phyloP scores from a whole-genome alignment of 2,113 vertebrate species.

The Daubentonia madagascariensis region DNA sequence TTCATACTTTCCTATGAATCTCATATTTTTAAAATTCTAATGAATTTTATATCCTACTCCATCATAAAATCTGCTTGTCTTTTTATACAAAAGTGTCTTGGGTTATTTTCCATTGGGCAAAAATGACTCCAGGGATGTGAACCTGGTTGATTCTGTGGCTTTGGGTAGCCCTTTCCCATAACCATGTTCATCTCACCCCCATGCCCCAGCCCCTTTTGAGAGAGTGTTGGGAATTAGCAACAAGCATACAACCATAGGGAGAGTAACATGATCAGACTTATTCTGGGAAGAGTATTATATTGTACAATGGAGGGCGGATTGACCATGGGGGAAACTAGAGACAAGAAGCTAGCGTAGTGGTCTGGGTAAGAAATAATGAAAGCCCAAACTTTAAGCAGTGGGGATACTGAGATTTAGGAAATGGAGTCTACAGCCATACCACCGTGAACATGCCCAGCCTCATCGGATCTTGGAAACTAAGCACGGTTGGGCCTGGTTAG shows the following conservation, averaged over 20 bases:
- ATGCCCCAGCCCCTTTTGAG: too few relatives aligned
- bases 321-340: neutral
- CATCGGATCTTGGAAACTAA: too few relatives aligned
- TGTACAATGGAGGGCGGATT: neutral
- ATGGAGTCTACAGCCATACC: too few relatives aligned
- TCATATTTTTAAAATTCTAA: neutral
- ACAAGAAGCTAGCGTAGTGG: neutral
- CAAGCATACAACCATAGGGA: neutral
- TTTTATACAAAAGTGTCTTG: neutral
- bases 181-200: fast-evolving
- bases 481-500: too few relatives aligned
- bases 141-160: neutral
- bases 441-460: too few relatives aligned
- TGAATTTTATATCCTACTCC: neutral
- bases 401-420: neutral
- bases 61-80: neutral
- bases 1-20: neutral
- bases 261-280: neutral
- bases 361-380: neutral
- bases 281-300: neutral
- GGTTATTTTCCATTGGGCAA: neutral
- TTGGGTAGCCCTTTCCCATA: neutral
- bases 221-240: neutral
- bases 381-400: neutral
- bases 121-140: neutral